Evolutionary conservation across 1,140 invertebrate genomes (phyloP).

Genomic region (Drosophila varians): DNA sequence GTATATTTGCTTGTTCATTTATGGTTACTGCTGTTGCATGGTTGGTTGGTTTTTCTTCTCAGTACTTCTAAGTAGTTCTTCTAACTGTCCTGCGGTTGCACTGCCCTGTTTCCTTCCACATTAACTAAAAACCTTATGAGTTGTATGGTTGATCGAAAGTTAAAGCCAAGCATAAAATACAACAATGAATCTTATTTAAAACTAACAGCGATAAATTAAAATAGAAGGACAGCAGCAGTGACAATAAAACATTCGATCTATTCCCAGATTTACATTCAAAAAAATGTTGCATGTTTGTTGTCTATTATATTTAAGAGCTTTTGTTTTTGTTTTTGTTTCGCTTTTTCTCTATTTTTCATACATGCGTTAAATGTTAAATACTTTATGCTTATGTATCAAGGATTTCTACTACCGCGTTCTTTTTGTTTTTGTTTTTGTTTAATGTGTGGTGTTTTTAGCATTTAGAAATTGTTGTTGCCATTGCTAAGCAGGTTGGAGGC

Average conservation of each 20-base stretch:
- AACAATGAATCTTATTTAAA: constrained; percentile 34
- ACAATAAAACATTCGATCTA: constrained; percentile 27
- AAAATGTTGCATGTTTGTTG: constrained; percentile 16
- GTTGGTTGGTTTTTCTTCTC: constrained; percentile 1
- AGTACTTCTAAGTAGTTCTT: constrained; percentile 8
- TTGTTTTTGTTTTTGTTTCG: constrained; percentile 41
- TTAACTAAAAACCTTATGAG: neutral
- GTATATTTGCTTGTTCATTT: constrained; percentile 41
- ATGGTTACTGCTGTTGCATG: constrained; percentile 19
- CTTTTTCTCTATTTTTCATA: constrained; percentile 46
- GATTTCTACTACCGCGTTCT: constrained; percentile 74
- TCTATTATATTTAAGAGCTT: constrained; percentile 54
- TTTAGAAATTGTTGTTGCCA: constrained; percentile 54
- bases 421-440: constrained; percentile 21
- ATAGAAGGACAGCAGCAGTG: constrained; percentile 21
- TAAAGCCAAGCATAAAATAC: constrained; percentile 43
- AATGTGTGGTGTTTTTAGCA: constrained; percentile 21
- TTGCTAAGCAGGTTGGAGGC: constrained; percentile 63
- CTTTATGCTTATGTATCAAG: constrained; percentile 77
- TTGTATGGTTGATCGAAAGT: constrained; percentile 23
- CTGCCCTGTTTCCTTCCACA: constrained; percentile 8
- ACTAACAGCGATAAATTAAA: constrained; percentile 7
- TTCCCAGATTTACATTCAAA: constrained; percentile 60
- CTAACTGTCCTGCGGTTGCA: constrained; percentile 11
- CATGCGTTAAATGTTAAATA: constrained; percentile 64